Evolutionary conservation across 1,140 invertebrate species (phyloP), one percentile per base, ranked within the genome.

Genomic region (Pseudomyrmex flavicornis): DNA sequence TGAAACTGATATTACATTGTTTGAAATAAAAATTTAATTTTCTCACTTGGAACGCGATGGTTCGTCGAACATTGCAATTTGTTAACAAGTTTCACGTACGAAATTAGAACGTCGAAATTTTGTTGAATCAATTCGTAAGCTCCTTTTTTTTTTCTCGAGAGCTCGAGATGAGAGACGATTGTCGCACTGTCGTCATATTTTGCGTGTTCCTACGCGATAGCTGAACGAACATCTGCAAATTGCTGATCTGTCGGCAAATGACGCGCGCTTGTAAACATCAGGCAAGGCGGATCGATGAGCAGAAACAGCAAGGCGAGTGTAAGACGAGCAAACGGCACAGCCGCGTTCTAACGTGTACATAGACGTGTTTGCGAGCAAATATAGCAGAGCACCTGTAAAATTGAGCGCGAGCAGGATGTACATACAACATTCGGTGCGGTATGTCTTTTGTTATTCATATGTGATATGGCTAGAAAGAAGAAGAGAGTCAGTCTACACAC

Each of bases 311-410:
- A 70, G 65, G 76, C 66, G 44, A 68, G 66, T 70, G 76, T 59
- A 80, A 80, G 76, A 80, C 66, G 76, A 80, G 76, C 66, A 80
- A 80, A 80, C 76, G 65, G 52, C 76, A 50, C 54, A 50, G 65
- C 44, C 76, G 35, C 76, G 35, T 35, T 35, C 65, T 79, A 79
- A 79, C 76, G 76, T 80, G 66, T 80, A 70, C 76, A 80, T 80
- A 80, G 76, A 80, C 44, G 66, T 80, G 76, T 80, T 80, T 80
- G 76, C 76, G 66, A 80, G 76, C 76, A 80, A 80, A 80, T 80
- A 80, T 80, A 70, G 52, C 65, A 20, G 66, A 44, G 76, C 76
- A 80, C 76, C 76, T 80, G 76, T 54, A 80, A 80, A 80, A 80
- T 80, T 80, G 76, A 80, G 76, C 52, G 76, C 76, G 52, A 58